Evolutionary conservation across 2,113 vertebrate genomes (phyloP), one percentile per base, ranked within the genome.

Genomic region (Sinocyclocheilus maitianheensis): DNA sequence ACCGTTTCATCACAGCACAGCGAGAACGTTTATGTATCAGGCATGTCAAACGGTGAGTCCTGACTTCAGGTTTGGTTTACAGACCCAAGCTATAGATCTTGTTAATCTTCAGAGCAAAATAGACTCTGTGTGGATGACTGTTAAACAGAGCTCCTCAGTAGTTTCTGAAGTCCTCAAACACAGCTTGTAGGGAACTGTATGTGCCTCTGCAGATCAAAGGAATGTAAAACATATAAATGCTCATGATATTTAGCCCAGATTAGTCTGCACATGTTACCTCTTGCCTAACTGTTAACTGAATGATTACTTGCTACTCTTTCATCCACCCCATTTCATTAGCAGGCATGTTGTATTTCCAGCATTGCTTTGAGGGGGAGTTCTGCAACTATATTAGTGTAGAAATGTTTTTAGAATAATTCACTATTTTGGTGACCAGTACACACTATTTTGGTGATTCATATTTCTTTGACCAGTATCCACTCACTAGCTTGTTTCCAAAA

Each of bases 1-100:
- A 94, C 95, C 87, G 93, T 94, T 93, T 95, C 95, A 91, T 96
- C 96, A 91, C 96, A 97, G 93, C 97, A 92, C 93, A 96, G 96
- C 89, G 97, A 97, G 94, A 99, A 97, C 91, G 94, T 98, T 90
- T 97, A 96, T 87, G 96, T 98, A 91, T 97, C 97, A 81, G 97
- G 96, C 92, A 94, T 97, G 89, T 96, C 97, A 85, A 96, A 95
- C 65, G 98, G 98, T 99, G 95, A 97, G 97, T 95, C 92, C 48
- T 53, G 74, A 51, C 9, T 53, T 77, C n/a, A 24, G n/a, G 13
- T 30, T 53, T 26, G 6, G 3, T 40, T 53, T 30, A 53, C 43
- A 55, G 3, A 77, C 24, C 12, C 8, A 55, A 14, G 12, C 30
- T 77, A 26, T 20, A 55, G 14, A 53, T 51, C 46, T 51, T 10